Base-by-base conservation (phyloP, 2,888 invertebrate species). In the Cabera pusaria region DNA sequence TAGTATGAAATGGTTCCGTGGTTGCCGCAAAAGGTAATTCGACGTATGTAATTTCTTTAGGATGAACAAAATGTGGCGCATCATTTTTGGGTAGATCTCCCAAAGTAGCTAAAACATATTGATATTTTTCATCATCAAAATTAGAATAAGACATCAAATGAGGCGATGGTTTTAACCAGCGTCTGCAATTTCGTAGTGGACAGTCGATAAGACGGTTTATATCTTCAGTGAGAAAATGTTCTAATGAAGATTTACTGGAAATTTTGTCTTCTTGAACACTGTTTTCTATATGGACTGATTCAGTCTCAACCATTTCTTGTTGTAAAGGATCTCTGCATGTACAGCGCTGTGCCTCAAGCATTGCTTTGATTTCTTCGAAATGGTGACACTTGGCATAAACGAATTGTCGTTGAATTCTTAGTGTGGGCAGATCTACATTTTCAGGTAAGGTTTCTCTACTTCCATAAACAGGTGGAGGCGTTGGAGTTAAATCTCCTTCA, bases 331-430 rank as follows among this genome's bases (percentile, higher is more conserved):
- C 60, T 11, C 16, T 18, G 54, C 83, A 86, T 63, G 69, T 74
- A 46, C 83, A 85, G n/a, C 56, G 56, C 32, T 69, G 59, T n/a
- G 68, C 59, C 44, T 82, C 67, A 19, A 87, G 54, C 43, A 72
- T 55, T 2, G 56, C 60, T 56, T 76, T 81, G 1, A 87, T 72
- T 23, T 77, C 68, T 46, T 86, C 74, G 51, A 62, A 80, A 43
- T 66, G 72, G 31, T 81, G 72, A 48, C 88, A 88, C 57, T 80
- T 84, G 0, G 87, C 87, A 49, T 86, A 88, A 28, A 81, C 34
- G 44, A 68, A 82, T 41, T 85, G 64, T 46, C 79, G 72, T 28
- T 78, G 64, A 14, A 86, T 40, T 56, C 73, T 62, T 12, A 86
- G 52, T 32, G 55, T 53, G 1, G 82, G 81, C 19, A 87, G 64